phyloP scores from a whole-genome alignment of 2,797 vertebrate species.

The Paratrypauchen microcephalus region DNA sequence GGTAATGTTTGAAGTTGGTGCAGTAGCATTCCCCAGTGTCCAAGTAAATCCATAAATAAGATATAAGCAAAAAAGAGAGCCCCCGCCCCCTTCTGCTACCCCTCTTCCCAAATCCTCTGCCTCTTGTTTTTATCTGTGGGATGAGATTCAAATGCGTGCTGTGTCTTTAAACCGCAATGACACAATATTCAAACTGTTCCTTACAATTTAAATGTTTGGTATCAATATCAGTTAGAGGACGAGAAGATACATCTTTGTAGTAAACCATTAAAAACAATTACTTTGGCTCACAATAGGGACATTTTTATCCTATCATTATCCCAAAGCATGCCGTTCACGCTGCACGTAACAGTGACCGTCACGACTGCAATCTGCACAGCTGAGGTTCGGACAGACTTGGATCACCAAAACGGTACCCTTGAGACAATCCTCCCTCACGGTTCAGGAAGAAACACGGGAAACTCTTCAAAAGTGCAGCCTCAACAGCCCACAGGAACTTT shows the following conservation, averaged over 20 bases:
- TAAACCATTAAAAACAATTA: no score
- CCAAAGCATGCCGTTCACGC: slow-evolving; percentile 16
- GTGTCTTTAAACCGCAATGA: slow-evolving; percentile 77
- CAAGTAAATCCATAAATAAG: slow-evolving; percentile 92
- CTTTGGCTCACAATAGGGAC: slow-evolving; percentile 37
- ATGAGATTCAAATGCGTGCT: slow-evolving; percentile 77
- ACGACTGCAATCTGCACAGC: slow-evolving; percentile 1
- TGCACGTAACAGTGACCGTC: slow-evolving; percentile 11
- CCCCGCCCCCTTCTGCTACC: slow-evolving; percentile 37
- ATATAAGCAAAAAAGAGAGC: slow-evolving; percentile 83
- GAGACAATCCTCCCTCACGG: slow-evolving; percentile 47
- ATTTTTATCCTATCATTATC: slow-evolving; percentile 7
- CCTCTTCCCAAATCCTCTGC: slow-evolving; percentile 54
- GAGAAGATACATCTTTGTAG: no score
- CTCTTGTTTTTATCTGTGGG: slow-evolving; percentile 75
- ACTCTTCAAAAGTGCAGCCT: slow-evolving; percentile 56
- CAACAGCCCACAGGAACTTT: slow-evolving; percentile 48
- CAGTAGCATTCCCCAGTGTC: slow-evolving; percentile 86
- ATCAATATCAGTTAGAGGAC: slow-evolving; percentile 44
- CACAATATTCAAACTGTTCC: slow-evolving; percentile 68
- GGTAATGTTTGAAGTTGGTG: slow-evolving; percentile 94
- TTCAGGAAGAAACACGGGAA: slow-evolving; percentile 53
- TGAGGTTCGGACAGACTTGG: slow-evolving; percentile 10
- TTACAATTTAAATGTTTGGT: slow-evolving; percentile 53
- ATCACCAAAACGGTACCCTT: slow-evolving; percentile 35